Evolutionary conservation across 2,113 vertebrate genomes (phyloP).

Genomic region (Myiagra hebetior): DNA sequence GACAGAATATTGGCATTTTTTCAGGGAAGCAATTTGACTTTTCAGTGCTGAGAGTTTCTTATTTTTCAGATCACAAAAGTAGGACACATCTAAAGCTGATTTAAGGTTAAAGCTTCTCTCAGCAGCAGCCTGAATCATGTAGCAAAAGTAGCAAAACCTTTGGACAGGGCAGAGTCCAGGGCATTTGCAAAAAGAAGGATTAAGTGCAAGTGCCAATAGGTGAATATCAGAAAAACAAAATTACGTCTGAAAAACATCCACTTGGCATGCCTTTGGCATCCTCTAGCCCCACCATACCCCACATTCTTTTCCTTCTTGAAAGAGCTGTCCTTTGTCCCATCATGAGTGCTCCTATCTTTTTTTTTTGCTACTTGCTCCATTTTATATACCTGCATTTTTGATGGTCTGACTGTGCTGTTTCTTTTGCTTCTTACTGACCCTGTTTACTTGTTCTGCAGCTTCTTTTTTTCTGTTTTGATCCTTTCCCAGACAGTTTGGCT

Average conservation of each 20-base stretch:
- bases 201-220: not conserved
- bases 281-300: fast-evolving
- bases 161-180: not conserved
- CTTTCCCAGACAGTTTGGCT: not conserved
- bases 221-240: not conserved
- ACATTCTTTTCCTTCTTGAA: not conserved
- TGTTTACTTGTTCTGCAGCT: not conserved
- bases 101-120: not conserved
- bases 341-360: not conserved
- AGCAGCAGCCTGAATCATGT: not conserved
- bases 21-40: not conserved
- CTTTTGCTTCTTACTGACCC: not conserved
- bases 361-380: not conserved
- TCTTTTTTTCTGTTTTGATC: not conserved
- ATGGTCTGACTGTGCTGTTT: not conserved
- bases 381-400: not conserved
- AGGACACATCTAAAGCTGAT: not conserved
- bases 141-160: not conserved
- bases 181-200: not conserved
- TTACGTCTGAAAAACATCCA: not conserved
- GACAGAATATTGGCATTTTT: not conserved
- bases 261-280: not conserved
- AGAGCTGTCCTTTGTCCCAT: not conserved
- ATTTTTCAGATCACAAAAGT: not conserved
- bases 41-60: not conserved